Conservation (phyloP, 2,797 vertebrate genomes). For the Peromyscus melanophrys region DNA sequence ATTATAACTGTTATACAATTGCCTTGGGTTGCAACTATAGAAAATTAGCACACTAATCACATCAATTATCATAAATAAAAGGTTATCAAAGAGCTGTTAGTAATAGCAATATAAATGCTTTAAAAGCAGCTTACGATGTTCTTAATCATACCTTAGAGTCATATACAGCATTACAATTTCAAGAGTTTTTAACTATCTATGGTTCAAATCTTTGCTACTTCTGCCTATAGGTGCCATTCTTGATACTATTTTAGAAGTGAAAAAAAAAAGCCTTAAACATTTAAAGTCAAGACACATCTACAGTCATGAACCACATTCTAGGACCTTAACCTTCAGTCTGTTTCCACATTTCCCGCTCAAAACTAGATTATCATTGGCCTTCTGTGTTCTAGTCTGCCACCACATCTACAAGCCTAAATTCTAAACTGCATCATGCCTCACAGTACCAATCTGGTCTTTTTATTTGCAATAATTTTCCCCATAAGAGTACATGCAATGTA, state of each 20-base stretch:
- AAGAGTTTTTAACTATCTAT: background rate
- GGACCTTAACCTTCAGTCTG: background rate
- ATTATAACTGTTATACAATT: constrained; percentile 77
- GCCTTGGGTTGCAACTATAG: constrained; percentile 59
- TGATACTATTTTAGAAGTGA: background rate
- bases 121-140: constrained; percentile 50
- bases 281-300: background rate
- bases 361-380: background rate
- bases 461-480: background rate
- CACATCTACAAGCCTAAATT: background rate
- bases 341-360: background rate
- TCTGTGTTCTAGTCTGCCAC: background rate
- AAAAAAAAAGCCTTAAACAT: background rate
- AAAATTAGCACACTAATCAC: constrained; percentile 79
- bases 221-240: background rate
- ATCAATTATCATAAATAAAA: constrained; percentile 83
- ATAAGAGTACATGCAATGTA: background rate
- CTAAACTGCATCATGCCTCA: background rate
- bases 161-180: constrained; percentile 33
- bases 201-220: background rate
- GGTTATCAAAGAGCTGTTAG: constrained; percentile 77
- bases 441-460: background rate
- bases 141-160: constrained; percentile 63
- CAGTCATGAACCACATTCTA: background rate
- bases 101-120: constrained; percentile 65